Evolutionary conservation across 1,140 invertebrate species (phyloP), one percentile per base, ranked within the genome.

Genomic region (Megalonaias nervosa): DNA sequence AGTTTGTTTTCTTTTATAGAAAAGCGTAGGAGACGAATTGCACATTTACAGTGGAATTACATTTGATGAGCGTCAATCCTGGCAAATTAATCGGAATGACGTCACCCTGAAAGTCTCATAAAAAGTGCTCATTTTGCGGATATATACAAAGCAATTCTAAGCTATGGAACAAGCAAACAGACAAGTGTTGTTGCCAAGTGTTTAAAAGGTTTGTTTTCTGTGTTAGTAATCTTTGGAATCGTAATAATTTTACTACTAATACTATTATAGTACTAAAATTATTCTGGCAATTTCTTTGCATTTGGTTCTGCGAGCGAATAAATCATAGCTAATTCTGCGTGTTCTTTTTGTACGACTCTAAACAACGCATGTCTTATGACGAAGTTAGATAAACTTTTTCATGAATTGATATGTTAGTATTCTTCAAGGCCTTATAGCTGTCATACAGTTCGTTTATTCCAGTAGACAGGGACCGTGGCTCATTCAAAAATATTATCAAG

Each of bases 21-120:
- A n/a, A n/a, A n/a, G n/a, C n/a, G n/a, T n/a, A n/a, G n/a, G n/a
- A n/a, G 64, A 75, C 15, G 74, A 75, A 26, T 58, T 75, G 58
- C 69, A 75, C 58, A 31, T 75, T 5, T 75, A 75, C n/a, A 67
- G 74, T 56, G 74, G 74, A 2, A 75, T 75, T 66, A 67, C 68
- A 57, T 57, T 69, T 48, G 65, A 75, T 21, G 57, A 31, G 58
- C 31, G 58, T 19, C 38, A 69, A 56, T n/a, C 57, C 48, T 13
- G 48, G 21, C 58, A 68, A 17, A 67, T 75, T 56, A 60, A 67
- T 48, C 15, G 74, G 3, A 57, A 62, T 55, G 15, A 75, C 14
- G 59, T 75, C 31, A 31, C 67, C 5, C 62, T 48, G 74, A 75
- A 23, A 58, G 31, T 9, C 66, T 75, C 23, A 48, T 75, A 11